Evolutionary conservation across 2,113 vertebrate genomes (phyloP), one percentile per base, ranked within the genome.

Genomic region (Zingel zingel): DNA sequence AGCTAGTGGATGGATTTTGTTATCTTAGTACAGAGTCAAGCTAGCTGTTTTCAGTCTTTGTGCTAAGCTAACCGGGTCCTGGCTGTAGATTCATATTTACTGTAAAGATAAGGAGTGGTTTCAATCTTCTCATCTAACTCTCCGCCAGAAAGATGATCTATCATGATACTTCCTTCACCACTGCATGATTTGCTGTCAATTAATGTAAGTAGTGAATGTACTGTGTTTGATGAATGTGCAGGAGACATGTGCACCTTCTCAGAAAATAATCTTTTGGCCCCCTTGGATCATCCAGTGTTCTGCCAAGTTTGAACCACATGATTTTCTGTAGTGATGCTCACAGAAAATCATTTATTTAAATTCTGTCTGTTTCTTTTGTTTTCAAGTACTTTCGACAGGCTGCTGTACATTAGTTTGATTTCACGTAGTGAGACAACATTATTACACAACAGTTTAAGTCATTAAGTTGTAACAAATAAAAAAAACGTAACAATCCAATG

Each of bases 381-480:
- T 72, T 73, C 10, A 30, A 57, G 14, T 62, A 6, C 21, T 57
- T 68, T n/a, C 2, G 14, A 66, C 73, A 14, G 39, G 15, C 57
- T 36, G 74, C 73, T 23, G 33, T 14, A 51, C 36, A 86, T 80
- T 36, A 54, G 21, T 72, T 61, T 53, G 33, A 76, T 74, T 74
- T 84, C 43, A 58, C 47, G 54, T 51, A 82, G 77, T 15, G 10
- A 85, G 53, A 62, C 25, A n/a, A 25, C 64, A 71, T 25, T 39
- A 56, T 39, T 90, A 66, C 72, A 82, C 6, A 25, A 65, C 36
- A 57, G 30, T 43, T 43, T 43, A 43, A 11, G 39, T 11, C 9
- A 58, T 58, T 66, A 61, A 57, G 12, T 53, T 79, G 54, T 27
- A 57, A 77, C 64, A 82, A 78, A 77, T 70, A 25, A 80, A 72